phyloP scores from a whole-genome alignment of 2,888 invertebrate species.

The Plagodis dolabraria region DNA sequence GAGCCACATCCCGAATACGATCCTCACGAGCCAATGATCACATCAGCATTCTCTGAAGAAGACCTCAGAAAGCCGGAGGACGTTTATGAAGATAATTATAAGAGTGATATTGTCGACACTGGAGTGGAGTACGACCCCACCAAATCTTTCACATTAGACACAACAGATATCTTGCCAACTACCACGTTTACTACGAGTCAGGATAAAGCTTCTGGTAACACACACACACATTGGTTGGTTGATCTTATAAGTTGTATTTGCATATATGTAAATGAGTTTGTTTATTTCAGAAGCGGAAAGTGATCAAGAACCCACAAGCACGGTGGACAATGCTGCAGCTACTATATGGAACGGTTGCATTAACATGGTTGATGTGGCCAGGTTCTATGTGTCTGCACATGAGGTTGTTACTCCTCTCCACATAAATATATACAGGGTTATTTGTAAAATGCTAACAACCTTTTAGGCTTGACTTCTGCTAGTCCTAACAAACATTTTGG shows the following conservation, averaged over 20 bases:
- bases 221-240: background rate
- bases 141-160: conserved; percentile 62
- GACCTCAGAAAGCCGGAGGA: conserved; percentile 77
- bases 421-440: no score
- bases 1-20: conserved; percentile 78
- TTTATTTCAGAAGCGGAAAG: conserved; percentile 82
- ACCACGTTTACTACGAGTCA: conserved; percentile 52
- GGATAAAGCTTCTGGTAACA: conserved; percentile 66
- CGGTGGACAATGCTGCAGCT: conserved; percentile 84
- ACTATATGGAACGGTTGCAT: conserved; percentile 93
- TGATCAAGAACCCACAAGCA: conserved; percentile 92
- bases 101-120: conserved; percentile 61
- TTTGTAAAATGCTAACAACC: no score
- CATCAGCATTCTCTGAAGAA: conserved; percentile 78
- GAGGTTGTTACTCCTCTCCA: conserved; percentile 87
- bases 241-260: background rate
- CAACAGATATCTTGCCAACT: conserved; percentile 54
- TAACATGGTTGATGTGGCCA: conserved; percentile 95
- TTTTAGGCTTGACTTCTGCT: no score
- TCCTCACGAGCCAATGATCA: conserved; percentile 81
- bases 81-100: conserved; percentile 68
- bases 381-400: conserved; percentile 93
- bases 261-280: background rate
- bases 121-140: conserved; percentile 62
- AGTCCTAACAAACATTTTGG: no score